Base-by-base conservation (phyloP, 2,113 vertebrate genomes). In the Notarius lentiginosus region DNA sequence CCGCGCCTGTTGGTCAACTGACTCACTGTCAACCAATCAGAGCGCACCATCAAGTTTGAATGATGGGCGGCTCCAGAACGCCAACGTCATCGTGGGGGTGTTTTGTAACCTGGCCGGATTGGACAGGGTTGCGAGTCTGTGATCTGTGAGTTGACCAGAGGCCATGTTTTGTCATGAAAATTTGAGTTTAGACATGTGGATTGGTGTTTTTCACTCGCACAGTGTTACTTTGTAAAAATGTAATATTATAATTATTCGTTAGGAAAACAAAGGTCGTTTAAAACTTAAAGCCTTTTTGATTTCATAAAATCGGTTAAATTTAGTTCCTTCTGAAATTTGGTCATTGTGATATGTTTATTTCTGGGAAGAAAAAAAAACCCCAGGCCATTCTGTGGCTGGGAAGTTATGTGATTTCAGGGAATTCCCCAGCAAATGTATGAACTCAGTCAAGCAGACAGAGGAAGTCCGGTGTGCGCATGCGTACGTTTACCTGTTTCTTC, bases 1-100 rank as follows among this genome's bases (percentile, higher is more conserved):
- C 96, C 97, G 96, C 97, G 97, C 97, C 97, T 97, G 97, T 98
- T 98, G 95, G 90, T 95, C 97, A 97, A 94, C 89, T 96, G 96
- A 63, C 1, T 0, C 0, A 4, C 1, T n/a, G 1, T 3, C 87
- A 83, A 87, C 97, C 97, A 98, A 97, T 97, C 91, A 63, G 83
- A 77, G 83, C 10, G 22, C 18, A 30, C 20, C 34, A 12, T n/a
- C 77, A 87, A 66, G 94, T 97, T 98, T 97, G 94, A 98, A 98
- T 97, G 93, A 93, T 87, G 89, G 95, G 94, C 92, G 94, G 92
- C 63, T 15, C 84, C 7, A 27, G 4, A 14, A 18, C 61, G 20
- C 22, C 65, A 24, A 91, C 93, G 92, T 93, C 92, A 91, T 0
- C 34, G 18, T 3, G 1, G 1, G 49, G 41, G 27, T n/a, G 10